These are phyloP conservation scores for Parapristionchus giblindavisi DNA, from an alignment of 2,888 invertebrate genomes.

Conservation along the genomic window DNA sequence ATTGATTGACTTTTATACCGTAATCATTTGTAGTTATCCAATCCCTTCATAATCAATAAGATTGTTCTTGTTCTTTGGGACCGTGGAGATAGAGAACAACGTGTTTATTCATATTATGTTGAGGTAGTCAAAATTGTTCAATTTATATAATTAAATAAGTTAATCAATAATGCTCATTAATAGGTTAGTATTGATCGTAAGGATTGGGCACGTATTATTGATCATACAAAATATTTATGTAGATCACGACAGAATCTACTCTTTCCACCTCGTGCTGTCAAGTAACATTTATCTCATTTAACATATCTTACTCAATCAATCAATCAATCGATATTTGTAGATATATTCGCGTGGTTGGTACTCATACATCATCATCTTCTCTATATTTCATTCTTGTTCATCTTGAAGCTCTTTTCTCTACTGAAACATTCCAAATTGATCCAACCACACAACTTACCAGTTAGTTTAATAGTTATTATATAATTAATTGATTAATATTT, in stretches of 20 bases:
- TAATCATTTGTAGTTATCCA: constrained; percentile 51
- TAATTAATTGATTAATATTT: not conserved
- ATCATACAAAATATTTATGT: constrained; percentile 90
- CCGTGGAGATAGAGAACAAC: constrained; percentile 79
- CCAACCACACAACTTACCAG: constrained; percentile 77
- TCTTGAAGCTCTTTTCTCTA: constrained; percentile 87
- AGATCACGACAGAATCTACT: constrained; percentile 95
- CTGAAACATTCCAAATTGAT: constrained; percentile 79
- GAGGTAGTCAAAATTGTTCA: no score
- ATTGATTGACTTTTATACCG: no score
- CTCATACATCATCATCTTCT: constrained; percentile 94
- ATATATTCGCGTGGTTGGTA: constrained; percentile 78
- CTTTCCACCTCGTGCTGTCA: constrained; percentile 87
- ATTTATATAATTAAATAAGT: not conserved
- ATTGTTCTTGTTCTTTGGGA: constrained; percentile 90
- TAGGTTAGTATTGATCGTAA: constrained; percentile 81
- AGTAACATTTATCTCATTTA: constrained; percentile 70
- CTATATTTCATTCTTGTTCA: constrained; percentile 91
- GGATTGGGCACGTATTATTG: constrained; percentile 92
- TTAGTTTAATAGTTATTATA: constrained; percentile 65
- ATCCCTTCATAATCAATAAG: constrained; percentile 88
- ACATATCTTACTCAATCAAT: not conserved
- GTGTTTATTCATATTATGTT: constrained; percentile 85
- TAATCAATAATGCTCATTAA: not conserved
- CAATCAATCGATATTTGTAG: constrained; percentile 74